These are phyloP conservation scores for Eubucco bourcierii DNA, from an alignment of 2,113 vertebrate species.

Conservation along the genomic window DNA sequence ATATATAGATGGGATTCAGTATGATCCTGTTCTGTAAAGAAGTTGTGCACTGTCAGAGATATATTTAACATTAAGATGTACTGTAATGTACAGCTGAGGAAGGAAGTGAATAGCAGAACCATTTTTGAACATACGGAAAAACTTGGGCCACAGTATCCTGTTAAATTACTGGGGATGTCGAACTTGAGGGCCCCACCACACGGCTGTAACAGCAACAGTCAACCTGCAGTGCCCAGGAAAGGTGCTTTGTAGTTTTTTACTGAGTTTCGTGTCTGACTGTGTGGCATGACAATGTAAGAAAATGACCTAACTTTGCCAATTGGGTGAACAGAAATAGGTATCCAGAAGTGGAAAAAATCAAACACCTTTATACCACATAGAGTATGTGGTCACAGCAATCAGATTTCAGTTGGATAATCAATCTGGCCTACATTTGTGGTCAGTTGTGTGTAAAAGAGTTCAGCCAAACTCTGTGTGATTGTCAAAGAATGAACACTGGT, in stretches of 20 bases:
- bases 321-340: not conserved
- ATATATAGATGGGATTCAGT: not conserved
- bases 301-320: not conserved
- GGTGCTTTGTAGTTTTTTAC: not conserved
- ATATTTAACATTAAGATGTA: not conserved
- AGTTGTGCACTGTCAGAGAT: not conserved
- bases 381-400: not conserved
- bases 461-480: not conserved
- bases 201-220: not conserved
- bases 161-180: not conserved
- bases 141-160: not conserved
- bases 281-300: not conserved
- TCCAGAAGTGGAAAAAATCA: not conserved
- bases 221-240: not conserved
- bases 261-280: not conserved
- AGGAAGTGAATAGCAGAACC: not conserved
- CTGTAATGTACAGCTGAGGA: not conserved
- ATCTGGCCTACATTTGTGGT: not conserved
- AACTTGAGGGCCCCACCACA: not conserved
- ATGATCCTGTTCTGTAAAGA: not conserved
- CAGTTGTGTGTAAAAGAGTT: not conserved
- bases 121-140: not conserved
- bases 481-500: not conserved
- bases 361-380: not conserved
- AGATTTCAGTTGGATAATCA: not conserved